These are phyloP conservation scores for Incurvaria masculella DNA, from an alignment of 2,888 invertebrate species.

Conservation along the genomic window DNA sequence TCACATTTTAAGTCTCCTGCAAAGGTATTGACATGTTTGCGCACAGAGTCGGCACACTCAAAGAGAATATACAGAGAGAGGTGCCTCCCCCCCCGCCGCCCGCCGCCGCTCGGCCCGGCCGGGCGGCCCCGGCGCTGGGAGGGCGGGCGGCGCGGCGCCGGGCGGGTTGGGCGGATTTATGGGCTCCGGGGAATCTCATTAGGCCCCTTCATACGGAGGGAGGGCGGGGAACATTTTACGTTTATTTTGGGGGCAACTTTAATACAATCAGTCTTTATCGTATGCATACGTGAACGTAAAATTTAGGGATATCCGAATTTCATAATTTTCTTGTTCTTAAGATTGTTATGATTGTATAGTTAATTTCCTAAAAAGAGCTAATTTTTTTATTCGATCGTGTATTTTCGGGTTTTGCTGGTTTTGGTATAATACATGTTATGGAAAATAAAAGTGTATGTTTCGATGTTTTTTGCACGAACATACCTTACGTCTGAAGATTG, in stretches of 20 bases:
- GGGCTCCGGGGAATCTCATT: constrained; percentile 19
- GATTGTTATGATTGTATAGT: too few species aligned
- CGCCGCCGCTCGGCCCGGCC: neutral
- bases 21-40: neutral
- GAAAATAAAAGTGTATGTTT: too few species aligned
- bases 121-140: neutral
- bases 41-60: too few species aligned
- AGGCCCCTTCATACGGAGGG: constrained; percentile 14
- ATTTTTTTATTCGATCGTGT: too few species aligned
- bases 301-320: too few species aligned
- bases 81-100: neutral
- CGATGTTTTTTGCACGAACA: too few species aligned
- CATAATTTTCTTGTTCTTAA: too few species aligned
- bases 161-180: constrained; percentile 13
- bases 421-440: too few species aligned
- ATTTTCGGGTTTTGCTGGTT: too few species aligned
- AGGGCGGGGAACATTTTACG: constrained; percentile 1
- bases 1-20: neutral
- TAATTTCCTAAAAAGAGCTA: too few species aligned
- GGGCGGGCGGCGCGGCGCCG: neutral
- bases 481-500: too few species aligned
- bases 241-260: neutral
- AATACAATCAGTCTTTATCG: neutral
- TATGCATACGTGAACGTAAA: neutral
- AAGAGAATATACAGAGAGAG: neutral